Evolutionary conservation across 2,113 vertebrate genomes (phyloP), one percentile per base, ranked within the genome.

Genomic region (Excalfactoria chinensis): DNA sequence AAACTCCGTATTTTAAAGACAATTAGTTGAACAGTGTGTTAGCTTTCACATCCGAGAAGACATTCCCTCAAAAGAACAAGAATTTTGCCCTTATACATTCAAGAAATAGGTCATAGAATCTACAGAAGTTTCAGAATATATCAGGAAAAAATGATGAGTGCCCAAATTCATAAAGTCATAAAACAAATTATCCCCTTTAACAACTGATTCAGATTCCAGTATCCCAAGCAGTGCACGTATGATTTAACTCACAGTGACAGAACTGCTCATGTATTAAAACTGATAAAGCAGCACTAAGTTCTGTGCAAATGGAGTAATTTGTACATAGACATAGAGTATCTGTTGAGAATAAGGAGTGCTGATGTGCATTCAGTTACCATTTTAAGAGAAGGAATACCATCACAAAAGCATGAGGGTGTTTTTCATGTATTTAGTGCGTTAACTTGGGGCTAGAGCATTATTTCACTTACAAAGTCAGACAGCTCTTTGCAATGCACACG

Each of bases 381-480:
- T 51, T 32, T 35, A 40, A 64, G 26, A 0, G 0, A 19, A 0
- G 0, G 6, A 26, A 32, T 19, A 28, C n/a, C 4, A 30, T 6
- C 60, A 16, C 46, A 49, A 18, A 6, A 77, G 37, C 53, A 17
- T 1, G 0, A 14, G 37, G 25, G 11, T 13, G 7, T 17, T 53
- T n/a, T 70, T 32, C 11, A 55, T 25, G 6, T 64, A 14, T 20
- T 48, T 21, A 4, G 5, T 12, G 21, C 37, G 30, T 28, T 83
- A 56, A 22, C 12, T 41, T 5, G 6, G 21, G 30, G 51, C 68
- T 40, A 30, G 8, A 66, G 34, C 51, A 11, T 4, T 25, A 34
- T 6, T 46, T n/a, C 37, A 25, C n/a, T 46, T 44, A 9, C 32
- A 8, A 66, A 58, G 13, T 46, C 64, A 83, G 34, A 19, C 48